These are phyloP conservation scores for Oncopodura yosiiana DNA, from an alignment of 1,140 invertebrate species.

Conservation along the genomic window DNA sequence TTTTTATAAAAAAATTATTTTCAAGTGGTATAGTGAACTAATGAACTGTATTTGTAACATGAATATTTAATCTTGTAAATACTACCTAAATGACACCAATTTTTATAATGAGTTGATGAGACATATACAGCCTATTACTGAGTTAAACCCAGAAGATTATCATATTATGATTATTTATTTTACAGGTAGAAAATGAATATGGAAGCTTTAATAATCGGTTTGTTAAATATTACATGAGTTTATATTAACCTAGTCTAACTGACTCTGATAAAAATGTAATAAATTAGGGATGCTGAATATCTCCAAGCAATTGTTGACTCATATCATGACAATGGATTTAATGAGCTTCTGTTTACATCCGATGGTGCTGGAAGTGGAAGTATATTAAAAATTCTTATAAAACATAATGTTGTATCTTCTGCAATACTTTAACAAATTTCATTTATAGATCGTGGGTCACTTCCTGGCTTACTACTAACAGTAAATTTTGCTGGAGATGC, in stretches of 20 bases:
- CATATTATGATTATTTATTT: slow-evolving; percentile 37
- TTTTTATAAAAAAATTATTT: too few relatives aligned
- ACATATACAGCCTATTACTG: too few relatives aligned
- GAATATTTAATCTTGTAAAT: too few relatives aligned
- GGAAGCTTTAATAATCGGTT: slow-evolving; percentile 8
- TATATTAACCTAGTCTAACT: too few relatives aligned
- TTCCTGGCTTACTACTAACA: slow-evolving; percentile 21
- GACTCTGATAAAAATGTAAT: too few relatives aligned
- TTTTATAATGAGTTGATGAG: too few relatives aligned
- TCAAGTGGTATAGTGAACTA: too few relatives aligned
- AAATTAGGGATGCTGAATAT: background rate
- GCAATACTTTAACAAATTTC: slow-evolving; percentile 7
- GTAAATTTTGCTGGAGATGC: slow-evolving; percentile 13
- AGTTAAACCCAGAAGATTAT: background rate
- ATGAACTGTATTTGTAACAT: too few relatives aligned
- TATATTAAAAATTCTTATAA: background rate
- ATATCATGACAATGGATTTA: slow-evolving; percentile 3
- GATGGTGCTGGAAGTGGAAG: slow-evolving; percentile 28
- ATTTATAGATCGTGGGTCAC: too few relatives aligned
- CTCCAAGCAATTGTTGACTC: slow-evolving; percentile 3
- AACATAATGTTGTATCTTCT: background rate
- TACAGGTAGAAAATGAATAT: slow-evolving; percentile 35
- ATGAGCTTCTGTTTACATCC: slow-evolving; percentile 4
- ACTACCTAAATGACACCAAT: too few relatives aligned
- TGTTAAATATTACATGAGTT: too few relatives aligned